phyloP scores from a whole-genome alignment of 2,113 vertebrate genomes.

The Lota lota region DNA sequence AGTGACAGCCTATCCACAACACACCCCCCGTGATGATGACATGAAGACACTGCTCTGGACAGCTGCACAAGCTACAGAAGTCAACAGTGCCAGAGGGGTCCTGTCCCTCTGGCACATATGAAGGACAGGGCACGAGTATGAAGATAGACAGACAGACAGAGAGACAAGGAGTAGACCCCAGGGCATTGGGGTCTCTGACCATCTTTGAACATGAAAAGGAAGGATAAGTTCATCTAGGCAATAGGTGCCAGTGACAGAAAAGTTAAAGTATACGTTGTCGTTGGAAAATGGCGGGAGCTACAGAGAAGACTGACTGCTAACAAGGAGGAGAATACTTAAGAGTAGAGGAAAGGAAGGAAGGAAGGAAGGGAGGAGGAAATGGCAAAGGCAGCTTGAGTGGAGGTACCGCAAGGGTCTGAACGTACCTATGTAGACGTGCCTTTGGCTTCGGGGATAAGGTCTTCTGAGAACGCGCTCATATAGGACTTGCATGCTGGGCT shows the following conservation, averaged over 20 bases:
- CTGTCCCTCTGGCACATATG: not conserved
- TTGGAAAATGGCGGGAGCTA: not conserved
- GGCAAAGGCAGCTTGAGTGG: slow-evolving; percentile 42
- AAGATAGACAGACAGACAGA: slow-evolving; percentile 12
- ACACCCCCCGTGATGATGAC: no score
- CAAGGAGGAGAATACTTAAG: not conserved
- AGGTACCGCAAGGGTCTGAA: slow-evolving; percentile 60
- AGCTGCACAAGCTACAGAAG: no score
- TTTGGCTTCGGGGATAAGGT: slow-evolving; percentile 91
- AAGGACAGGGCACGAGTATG: slow-evolving; percentile 4
- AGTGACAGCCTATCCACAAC: not conserved
- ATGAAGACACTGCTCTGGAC: no score
- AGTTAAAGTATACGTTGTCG: not conserved
- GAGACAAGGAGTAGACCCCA: not conserved
- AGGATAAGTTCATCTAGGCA: not conserved
- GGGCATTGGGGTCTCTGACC: no score
- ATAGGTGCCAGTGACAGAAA: not conserved
- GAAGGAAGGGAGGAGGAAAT: slow-evolving; percentile 14
- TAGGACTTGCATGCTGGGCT: slow-evolving; percentile 99
- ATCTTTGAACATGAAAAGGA: not conserved
- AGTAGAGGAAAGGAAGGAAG: slow-evolving; percentile 15
- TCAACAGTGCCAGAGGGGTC: no score
- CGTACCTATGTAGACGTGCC: slow-evolving; percentile 94
- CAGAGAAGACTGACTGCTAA: not conserved
- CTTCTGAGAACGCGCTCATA: slow-evolving; percentile 99